These are phyloP conservation scores for Ethmia dodecea DNA, from an alignment of 2,888 invertebrate genomes.

Conservation along the genomic window DNA sequence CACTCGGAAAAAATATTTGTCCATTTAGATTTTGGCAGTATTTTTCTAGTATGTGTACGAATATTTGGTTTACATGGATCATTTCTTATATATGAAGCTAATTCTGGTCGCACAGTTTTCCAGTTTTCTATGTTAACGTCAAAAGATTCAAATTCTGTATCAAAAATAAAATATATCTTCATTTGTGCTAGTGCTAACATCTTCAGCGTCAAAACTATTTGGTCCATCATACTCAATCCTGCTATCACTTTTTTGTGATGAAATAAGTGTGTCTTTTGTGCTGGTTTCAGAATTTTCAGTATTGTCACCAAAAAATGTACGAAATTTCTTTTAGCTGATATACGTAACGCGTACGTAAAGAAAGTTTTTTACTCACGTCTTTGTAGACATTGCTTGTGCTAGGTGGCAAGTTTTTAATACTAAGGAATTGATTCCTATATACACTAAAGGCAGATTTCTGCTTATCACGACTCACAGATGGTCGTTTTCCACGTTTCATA, in stretches of 20 bases:
- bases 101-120: background rate
- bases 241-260: background rate
- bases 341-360: background rate
- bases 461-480: no score
- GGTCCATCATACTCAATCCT: background rate
- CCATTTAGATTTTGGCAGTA: conserved; percentile 1
- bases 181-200: background rate
- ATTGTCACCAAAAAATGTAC: background rate
- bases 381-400: background rate
- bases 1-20: conserved; percentile 1
- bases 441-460: no score
- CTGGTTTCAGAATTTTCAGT: background rate
- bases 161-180: no score
- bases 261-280: background rate
- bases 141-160: background rate
- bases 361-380: background rate
- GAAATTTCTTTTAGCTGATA: background rate
- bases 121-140: background rate
- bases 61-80: background rate
- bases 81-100: background rate
- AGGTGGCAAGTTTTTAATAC: no score
- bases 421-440: no score
- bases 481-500: no score
- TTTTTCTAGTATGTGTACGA: background rate
- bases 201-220: background rate